Conservation (phyloP, 2,797 vertebrate genomes). For the Alectoris magna region DNA sequence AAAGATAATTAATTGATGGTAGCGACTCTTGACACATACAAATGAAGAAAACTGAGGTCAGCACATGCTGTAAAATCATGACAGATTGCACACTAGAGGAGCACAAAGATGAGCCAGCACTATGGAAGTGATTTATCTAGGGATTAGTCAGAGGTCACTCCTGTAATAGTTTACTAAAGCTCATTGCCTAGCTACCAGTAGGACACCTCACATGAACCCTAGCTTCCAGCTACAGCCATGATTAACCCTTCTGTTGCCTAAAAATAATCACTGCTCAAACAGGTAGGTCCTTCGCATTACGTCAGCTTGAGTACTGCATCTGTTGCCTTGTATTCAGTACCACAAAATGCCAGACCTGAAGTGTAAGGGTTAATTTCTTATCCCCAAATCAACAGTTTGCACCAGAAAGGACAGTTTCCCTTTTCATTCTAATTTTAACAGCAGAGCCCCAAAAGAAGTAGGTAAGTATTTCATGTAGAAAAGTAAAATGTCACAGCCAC, state of each 20-base stretch:
- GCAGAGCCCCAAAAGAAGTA: neutral
- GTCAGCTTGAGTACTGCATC: neutral
- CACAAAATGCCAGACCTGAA: neutral
- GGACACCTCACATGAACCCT: constrained; percentile 47
- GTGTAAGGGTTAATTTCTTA: neutral
- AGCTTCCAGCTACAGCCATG: neutral
- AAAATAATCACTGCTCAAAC: neutral
- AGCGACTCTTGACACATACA: neutral
- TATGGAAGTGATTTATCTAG: constrained; percentile 32
- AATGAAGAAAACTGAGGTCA: constrained; percentile 40
- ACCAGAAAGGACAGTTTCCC: neutral
- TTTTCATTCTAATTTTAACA: neutral
- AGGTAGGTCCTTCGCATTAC: neutral
- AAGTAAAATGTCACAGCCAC: rapidly evolving
- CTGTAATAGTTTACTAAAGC: constrained; percentile 36
- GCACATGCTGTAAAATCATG: constrained; percentile 25
- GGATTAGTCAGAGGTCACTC: constrained; percentile 58
- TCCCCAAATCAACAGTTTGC: neutral
- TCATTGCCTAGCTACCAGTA: constrained; percentile 40
- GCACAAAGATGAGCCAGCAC: constrained; percentile 63
- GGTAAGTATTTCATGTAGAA: neutral
- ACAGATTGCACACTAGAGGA: constrained; percentile 46
- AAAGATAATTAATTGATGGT: constrained; percentile 7
- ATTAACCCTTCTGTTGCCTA: neutral
- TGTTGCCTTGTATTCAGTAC: neutral